Conservation (phyloP, 2,888 invertebrate genomes). For the Hyalella azteca region DNA sequence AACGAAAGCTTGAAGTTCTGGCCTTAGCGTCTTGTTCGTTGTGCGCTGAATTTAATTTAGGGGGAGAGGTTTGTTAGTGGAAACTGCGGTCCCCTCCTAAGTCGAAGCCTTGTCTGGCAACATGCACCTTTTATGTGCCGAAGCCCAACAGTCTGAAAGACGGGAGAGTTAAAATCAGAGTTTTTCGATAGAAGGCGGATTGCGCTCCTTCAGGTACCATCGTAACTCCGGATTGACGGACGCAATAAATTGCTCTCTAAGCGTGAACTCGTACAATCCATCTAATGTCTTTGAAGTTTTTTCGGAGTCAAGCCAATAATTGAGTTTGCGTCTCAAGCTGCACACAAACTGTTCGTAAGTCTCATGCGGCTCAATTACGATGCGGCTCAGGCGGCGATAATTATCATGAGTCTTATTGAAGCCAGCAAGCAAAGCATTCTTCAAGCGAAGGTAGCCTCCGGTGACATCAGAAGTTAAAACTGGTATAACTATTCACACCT, state of each 20-base stretch:
- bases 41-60: no score
- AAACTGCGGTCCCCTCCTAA: no score
- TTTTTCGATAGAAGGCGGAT: no score
- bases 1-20: no score
- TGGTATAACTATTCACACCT: conserved; percentile 17
- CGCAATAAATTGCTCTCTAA: background rate
- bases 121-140: background rate
- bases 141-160: background rate
- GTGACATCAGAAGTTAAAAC: background rate
- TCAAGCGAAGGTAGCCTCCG: background rate
- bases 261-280: background rate
- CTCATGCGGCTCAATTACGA: background rate
- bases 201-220: background rate
- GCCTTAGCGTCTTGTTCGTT: no score
- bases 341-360: conserved; percentile 5
- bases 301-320: background rate
- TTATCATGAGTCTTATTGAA: conserved; percentile 13
- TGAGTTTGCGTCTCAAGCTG: background rate
- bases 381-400: conserved; percentile 2
- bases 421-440: conserved; percentile 9
- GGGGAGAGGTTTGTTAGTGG: no score
- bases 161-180: no score
- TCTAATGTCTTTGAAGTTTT: background rate
- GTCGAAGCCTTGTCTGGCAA: no score
- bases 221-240: background rate